Percentiles rank a stretch among this genome's conserved stretches.
Conservation (phyloP, 2,113 vertebrate species). For the Antechinus flavipes region DNA sequence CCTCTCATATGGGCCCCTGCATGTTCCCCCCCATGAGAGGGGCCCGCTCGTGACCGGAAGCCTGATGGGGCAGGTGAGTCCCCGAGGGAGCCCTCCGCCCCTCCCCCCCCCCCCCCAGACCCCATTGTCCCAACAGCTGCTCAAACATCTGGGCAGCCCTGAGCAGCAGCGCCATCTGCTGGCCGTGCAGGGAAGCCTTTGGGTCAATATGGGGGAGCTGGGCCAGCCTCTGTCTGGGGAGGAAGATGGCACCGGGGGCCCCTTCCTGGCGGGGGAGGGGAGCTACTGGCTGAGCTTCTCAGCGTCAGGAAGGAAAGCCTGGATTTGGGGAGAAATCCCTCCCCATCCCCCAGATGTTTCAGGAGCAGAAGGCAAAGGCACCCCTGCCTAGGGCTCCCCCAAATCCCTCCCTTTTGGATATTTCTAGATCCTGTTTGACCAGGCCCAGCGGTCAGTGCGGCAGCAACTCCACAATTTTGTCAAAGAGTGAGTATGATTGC, state of each 20-base stretch:
- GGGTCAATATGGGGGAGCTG: background rate
- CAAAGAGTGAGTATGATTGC: constrained; percentile 93
- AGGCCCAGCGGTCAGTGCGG: constrained; percentile 96
- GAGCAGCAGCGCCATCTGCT: background rate
- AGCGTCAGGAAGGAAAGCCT: background rate
- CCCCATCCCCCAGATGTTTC: background rate
- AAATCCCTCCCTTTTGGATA: background rate
- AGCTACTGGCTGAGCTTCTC: too few relatives aligned
- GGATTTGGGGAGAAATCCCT: background rate
- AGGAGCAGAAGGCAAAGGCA: background rate
- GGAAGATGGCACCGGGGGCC: background rate
- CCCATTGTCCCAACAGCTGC: background rate
- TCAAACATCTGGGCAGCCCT: background rate
- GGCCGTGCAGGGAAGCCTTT: background rate
- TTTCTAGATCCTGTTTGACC: constrained; percentile 95
- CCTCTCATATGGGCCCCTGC: background rate
- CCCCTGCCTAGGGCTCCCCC: background rate
- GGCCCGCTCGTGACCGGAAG: background rate
- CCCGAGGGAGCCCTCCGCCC: background rate
- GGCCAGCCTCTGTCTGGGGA: too few relatives aligned
- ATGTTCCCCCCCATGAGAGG: background rate
- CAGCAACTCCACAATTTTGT: constrained; percentile 97
- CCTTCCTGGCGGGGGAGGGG: background rate
- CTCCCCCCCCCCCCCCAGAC: background rate
- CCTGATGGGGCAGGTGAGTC: background rate